Base-by-base conservation (phyloP, 2,797 vertebrate genomes). In the Decapterus maruadsi region DNA sequence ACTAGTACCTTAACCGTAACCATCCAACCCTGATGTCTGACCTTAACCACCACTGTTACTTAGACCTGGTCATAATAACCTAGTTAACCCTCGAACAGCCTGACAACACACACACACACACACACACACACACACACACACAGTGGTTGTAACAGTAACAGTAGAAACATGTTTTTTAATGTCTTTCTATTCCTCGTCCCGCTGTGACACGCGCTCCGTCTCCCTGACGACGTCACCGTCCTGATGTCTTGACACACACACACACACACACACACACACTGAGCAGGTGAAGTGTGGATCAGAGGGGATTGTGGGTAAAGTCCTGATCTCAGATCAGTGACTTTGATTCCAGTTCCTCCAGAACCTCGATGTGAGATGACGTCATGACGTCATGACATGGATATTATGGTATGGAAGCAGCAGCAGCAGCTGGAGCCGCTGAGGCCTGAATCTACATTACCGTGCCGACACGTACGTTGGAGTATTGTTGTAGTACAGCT, bases 171-270 rank as follows among this genome's bases (percentile, higher is more conserved):
- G 26, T 26, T 26, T 26, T 26, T 26, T 26, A 26, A 26, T 26
- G 1, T 26, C 3, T 26, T 26, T 57, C 42, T 60, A 65, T 69
- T 7, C 80, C 42, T 70, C 72, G 63, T 59, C 57, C 61, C 51
- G 5, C 19, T 60, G 42, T 61, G 81, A 73, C 75, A 51, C 80
- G 56, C 68, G 63, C 61, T 50, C 31, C 56, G 17, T 48, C 17
- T 48, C 54, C 45, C 34, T 2, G 34, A 65, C 51, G 59, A 50
- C 45, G 68, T 79, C 66, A 66, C 31, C 60, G 54, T 67, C 17
- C 29, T 48, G 55, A 69, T 16, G 2, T 17, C 43, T 80, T 80
- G 85, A 78, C 75, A 26, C 26, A 26, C 61, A 34, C 31, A 34
- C 31, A 34, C 31, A 34, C 31, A 34, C 31, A 34, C 31, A 34